Base-by-base conservation (phyloP, 1,140 invertebrate species). In the Drosophila azteca region DNA sequence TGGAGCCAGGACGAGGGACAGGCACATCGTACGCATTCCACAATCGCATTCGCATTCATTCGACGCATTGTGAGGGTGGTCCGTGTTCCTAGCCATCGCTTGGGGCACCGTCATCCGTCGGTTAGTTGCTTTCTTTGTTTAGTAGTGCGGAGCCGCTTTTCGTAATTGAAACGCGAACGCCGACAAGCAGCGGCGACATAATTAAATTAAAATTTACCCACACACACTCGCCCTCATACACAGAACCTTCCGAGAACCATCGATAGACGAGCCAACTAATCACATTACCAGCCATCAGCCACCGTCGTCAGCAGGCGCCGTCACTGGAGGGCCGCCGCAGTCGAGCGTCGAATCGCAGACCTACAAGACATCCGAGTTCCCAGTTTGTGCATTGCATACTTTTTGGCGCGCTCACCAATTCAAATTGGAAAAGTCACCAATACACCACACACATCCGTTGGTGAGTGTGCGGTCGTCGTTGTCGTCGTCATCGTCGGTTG, bases 121-220 rank as follows among this genome's bases (percentile, higher is more conserved):
- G 58, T 51, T 68, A 52, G 68, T 75, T 78, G 46, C 3, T 26
- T 50, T 53, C 82, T 81, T 78, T 87, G 81, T 81, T 87, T 87
- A 81, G 81, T 85, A 51, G 81, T 85, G 81, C 82, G 78, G 68
- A 70, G 82, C 73, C 59, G 77, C 81, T 81, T 77, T 67, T 87
- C 70, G 79, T 83, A 79, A 65, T 79, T 79, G 66, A 69, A 64
- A 75, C 59, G 54, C 67, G 73, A 59, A 59, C 60, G 20, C 54
- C 58, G 11, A 58, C 17, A 55, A 26, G 46, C 43, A 50, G 72
- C 73, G 61, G 68, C 62, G 65, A 87, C 82, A 85, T 85, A 87
- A 85, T 85, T 85, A 87, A 85, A 85, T 85, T 85, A 85, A 85
- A 85, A 85, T 85, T 78, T 87, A 64, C 82, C 73, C 74, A 69